Percentiles rank a stretch among this genome's conserved stretches.
Conservation (phyloP, 2,888 invertebrate species). For the Zootermopsis nevadensis region DNA sequence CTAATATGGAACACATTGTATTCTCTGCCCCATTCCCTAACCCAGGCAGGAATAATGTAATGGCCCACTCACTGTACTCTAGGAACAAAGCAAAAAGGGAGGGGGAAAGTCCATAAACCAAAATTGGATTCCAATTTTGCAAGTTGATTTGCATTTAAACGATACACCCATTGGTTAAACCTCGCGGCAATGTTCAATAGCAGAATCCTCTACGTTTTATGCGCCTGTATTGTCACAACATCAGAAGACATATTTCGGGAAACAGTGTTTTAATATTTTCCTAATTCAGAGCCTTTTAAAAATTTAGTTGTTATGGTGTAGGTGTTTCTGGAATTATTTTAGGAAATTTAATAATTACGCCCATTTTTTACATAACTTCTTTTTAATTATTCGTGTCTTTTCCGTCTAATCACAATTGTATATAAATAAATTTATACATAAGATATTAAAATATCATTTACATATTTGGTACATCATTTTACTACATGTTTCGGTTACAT, state of each 20-base stretch:
- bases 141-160: constrained; percentile 29
- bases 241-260: not conserved
- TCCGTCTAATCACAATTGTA: too few species aligned
- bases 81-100: not conserved
- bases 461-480: too few species aligned
- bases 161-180: not conserved
- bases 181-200: not conserved
- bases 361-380: not conserved
- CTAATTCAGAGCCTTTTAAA: not conserved
- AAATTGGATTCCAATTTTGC: constrained; percentile 29
- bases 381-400: too few species aligned
- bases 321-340: not conserved
- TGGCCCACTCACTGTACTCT: not conserved
- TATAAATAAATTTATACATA: too few species aligned
- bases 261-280: not conserved
- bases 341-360: not conserved
- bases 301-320: not conserved
- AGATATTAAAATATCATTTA: too few species aligned
- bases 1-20: constrained; percentile 24
- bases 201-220: constrained; percentile 5
- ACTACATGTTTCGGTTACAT: too few species aligned
- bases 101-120: constrained; percentile 12
- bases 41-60: not conserved
- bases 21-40: not conserved
- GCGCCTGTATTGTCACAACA: not conserved